phyloP scores from a whole-genome alignment of 2,113 vertebrate genomes.

The Romanogobio albipinnatus region DNA sequence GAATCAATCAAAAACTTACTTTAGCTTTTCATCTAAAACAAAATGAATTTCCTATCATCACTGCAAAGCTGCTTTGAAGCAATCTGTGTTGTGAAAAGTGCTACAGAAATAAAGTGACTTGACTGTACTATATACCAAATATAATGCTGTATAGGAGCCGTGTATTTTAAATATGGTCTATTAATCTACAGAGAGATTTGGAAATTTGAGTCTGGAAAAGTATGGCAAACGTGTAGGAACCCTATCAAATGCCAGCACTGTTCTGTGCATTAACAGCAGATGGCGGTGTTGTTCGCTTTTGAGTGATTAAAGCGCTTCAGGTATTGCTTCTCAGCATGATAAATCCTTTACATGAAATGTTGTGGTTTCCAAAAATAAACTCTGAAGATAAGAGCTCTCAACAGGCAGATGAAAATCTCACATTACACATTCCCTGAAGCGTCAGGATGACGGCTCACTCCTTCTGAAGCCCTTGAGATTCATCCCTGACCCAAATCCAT shows the following conservation, averaged over 20 bases:
- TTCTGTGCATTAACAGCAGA: constrained; percentile 42
- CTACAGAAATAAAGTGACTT: no score
- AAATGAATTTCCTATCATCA: no score
- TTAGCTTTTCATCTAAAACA: no score
- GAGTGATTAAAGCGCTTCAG: not conserved
- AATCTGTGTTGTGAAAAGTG: no score
- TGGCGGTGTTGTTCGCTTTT: constrained; percentile 29
- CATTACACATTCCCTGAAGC: constrained; percentile 6
- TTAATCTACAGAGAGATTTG: no score
- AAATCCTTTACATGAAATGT: constrained; percentile 24
- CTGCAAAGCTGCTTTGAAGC: no score
- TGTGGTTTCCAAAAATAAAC: constrained; percentile 33
- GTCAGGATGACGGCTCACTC: not conserved
- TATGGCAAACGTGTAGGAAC: no score
- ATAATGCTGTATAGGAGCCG: no score
- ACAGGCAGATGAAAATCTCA: constrained; percentile 14
- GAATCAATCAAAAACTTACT: no score
- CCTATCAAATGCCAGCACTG: not conserved
- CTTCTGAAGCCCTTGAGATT: constrained; percentile 9
- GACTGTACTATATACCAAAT: no score
- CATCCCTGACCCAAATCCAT: constrained; percentile 32
- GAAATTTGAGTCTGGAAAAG: no score
- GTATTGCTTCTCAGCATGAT: not conserved
- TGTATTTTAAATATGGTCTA: no score
- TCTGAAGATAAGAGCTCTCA: constrained; percentile 32